Conservation (phyloP, 2,113 vertebrate species). For the Bubo bubo region DNA sequence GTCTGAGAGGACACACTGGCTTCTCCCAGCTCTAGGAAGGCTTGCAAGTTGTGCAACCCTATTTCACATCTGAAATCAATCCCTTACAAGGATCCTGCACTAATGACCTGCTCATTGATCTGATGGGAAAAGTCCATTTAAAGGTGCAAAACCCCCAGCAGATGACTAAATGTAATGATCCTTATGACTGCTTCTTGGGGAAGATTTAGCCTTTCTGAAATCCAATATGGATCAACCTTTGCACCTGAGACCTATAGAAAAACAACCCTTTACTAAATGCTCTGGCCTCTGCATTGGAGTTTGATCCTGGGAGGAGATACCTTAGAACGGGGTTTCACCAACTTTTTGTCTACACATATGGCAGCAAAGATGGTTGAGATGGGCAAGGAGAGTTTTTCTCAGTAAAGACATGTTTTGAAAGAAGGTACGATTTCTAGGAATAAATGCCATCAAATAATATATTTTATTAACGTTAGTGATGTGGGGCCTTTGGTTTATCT, state of each 20-base stretch:
- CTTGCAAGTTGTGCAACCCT: background rate
- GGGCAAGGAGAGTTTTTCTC: background rate
- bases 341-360: background rate
- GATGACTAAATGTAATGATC: background rate
- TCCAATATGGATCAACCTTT: background rate
- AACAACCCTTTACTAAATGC: background rate
- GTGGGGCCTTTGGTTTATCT: background rate
- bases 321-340: background rate
- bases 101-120: background rate
- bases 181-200: background rate
- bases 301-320: background rate
- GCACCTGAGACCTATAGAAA: background rate
- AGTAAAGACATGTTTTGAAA: background rate
- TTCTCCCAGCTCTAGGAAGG: background rate
- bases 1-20: background rate
- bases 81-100: background rate
- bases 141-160: background rate
- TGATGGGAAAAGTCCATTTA: background rate
- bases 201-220: constrained; percentile 2
- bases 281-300: background rate
- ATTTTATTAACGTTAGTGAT: accelerated
- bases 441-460: background rate
- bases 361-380: background rate
- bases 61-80: background rate
- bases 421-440: background rate